A percentile compares a stretch with the other conserved stretches of the same genome.
phyloP scores from a whole-genome alignment of 2,113 vertebrate genomes.

The Lepus europaeus region DNA sequence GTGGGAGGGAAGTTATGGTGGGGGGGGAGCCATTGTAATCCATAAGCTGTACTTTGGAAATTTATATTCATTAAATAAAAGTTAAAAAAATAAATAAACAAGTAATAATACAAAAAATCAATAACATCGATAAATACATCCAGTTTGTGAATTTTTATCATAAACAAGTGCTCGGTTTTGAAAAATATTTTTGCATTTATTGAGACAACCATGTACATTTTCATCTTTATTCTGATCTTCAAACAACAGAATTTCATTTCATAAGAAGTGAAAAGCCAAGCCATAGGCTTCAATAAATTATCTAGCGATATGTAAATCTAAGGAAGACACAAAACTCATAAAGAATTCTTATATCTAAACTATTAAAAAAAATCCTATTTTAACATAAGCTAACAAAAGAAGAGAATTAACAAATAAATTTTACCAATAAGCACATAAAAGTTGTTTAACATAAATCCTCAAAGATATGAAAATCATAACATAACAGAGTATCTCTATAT shows the following conservation, averaged over 20 bases:
- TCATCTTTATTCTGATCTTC: background rate
- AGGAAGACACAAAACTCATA: background rate
- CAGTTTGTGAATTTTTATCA: background rate
- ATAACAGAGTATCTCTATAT: background rate
- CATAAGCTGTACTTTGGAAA: too few relatives aligned
- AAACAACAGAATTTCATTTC: background rate
- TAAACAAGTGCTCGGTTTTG: background rate
- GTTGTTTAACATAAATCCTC: background rate
- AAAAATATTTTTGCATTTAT: background rate
- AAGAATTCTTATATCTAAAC: background rate
- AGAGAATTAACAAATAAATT: background rate
- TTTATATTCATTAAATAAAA: too few relatives aligned
- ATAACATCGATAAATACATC: background rate
- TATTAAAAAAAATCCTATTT: background rate
- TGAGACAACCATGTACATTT: background rate
- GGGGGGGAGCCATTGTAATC: too few relatives aligned
- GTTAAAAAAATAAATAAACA: background rate
- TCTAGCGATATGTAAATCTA: background rate
- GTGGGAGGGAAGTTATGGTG: too few relatives aligned
- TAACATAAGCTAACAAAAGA: background rate
- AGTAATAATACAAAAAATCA: background rate
- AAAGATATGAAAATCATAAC: slow-evolving; percentile 5
- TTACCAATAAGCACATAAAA: background rate
- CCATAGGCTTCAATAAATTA: background rate
- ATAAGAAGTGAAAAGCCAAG: background rate